Base-by-base conservation (phyloP, 1,140 invertebrate species). In the Eciton burchellii region DNA sequence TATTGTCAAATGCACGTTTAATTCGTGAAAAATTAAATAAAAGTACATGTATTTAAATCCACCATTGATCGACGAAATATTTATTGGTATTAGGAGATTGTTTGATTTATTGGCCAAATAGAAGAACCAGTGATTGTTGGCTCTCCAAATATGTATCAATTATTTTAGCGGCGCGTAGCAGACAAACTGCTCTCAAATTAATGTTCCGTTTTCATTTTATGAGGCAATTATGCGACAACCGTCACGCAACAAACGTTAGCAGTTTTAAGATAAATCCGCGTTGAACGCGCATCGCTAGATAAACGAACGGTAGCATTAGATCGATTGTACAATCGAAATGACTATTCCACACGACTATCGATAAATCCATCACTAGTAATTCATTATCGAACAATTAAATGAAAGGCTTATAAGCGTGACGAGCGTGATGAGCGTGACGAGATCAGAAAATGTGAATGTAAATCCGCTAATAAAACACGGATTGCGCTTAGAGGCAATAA, bases 371-470 rank as follows among this genome's bases (percentile, higher is more conserved):
- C 35, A 59, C 52, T 24, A 19, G 11, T 29, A 29, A 26, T 70
- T 70, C 49, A 79, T 79, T 70, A 70, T 29, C 3, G 29, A 70
- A 24, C 45, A 45, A 70, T 79, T 16, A 79, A 68, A 79, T 19
- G 49, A n/a, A 14, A 16, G 8, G 21, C 16, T 19, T 35, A n/a
- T 79, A 70, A 79, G 19, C 11, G 5, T 45, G 74, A 70, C 70
- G n/a, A n/a, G n/a, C n/a, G n/a, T n/a, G n/a, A n/a, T n/a, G n/a
- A n/a, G n/a, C n/a, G n/a, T n/a, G n/a, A n/a, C n/a, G n/a, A n/a
- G n/a, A n/a, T n/a, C n/a, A 70, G 63, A 57, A 70, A 79, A 79
- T 19, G 49, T 16, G 16, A 14, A 19, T 68, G 63, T 70, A 79
- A 79, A 79, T 70, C 49, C 49, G 8, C 24, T 29, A 68, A 49